phyloP scores from a whole-genome alignment of 2,797 vertebrate species.

The Antennarius maculatus region DNA sequence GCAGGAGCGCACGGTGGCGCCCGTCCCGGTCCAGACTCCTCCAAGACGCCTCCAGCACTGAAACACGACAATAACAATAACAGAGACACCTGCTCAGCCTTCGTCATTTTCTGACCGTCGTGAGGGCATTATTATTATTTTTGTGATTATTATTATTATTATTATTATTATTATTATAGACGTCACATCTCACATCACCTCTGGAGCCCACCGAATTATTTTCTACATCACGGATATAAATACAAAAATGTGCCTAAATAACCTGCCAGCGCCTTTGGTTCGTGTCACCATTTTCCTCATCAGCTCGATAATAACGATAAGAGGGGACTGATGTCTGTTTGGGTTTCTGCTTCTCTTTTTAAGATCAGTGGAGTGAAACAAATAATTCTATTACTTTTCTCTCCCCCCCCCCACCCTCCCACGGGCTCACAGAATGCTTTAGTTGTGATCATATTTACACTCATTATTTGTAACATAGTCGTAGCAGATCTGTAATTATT shows the following conservation, averaged over 20 bases:
- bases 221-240: constrained; percentile 84
- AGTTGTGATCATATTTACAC: constrained; percentile 60
- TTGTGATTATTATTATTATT: constrained; percentile 4
- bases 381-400: constrained; percentile 61
- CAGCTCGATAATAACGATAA: constrained; percentile 84
- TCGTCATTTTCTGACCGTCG: constrained; percentile 71
- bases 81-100: constrained; percentile 75
- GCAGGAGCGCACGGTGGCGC: constrained; percentile 43
- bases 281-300: constrained; percentile 82
- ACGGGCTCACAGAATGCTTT: constrained; percentile 53
- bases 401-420: constrained; percentile 52
- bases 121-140: constrained; percentile 70
- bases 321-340: constrained; percentile 67
- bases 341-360: constrained; percentile 45
- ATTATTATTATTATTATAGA: constrained; percentile 48
- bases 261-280: constrained; percentile 97
- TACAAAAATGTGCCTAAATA: constrained; percentile 93
- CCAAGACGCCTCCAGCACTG: constrained; percentile 68
- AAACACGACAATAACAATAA: constrained; percentile 68
- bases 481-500: constrained; percentile 60
- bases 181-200: constrained; percentile 66
- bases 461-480: constrained; percentile 68
- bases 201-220: constrained; percentile 74
- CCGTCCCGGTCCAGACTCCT: constrained; percentile 68
- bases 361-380: constrained; percentile 49